Conservation (phyloP, 2,797 vertebrate species). For the Scolopax bukidnonensis region DNA sequence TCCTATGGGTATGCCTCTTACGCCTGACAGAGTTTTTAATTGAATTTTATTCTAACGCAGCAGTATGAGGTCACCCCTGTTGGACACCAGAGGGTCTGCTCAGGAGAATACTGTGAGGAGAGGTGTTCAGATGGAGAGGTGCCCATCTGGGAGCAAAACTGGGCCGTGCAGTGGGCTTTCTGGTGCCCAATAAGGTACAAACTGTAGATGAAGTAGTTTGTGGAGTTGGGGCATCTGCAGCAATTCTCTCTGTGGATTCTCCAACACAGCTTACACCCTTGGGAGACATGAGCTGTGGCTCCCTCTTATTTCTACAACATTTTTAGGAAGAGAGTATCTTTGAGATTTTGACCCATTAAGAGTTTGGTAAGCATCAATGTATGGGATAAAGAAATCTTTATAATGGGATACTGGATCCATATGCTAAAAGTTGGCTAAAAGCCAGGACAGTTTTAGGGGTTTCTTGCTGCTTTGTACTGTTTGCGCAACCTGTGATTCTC, state of each 20-base stretch:
- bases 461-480: background rate
- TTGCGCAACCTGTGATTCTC: background rate
- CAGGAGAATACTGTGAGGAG: background rate
- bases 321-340: background rate
- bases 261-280: background rate
- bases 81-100: background rate
- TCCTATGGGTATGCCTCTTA: background rate
- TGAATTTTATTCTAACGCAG: slow-evolving; percentile 23
- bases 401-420: background rate
- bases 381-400: background rate
- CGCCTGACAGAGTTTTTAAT: background rate
- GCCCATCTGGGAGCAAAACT: background rate
- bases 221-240: background rate
- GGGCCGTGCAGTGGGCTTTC: rapidly evolving
- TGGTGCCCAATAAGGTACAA: background rate
- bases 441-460: background rate
- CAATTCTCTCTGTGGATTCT: background rate
- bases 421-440: background rate
- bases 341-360: background rate
- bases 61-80: background rate
- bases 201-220: background rate
- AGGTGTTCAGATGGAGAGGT: background rate
- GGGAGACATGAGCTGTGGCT: rapidly evolving
- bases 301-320: background rate
- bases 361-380: background rate